Evolutionary conservation across 2,113 vertebrate genomes (phyloP), one percentile per base, ranked within the genome.

Genomic region (Archilochus colubris): DNA sequence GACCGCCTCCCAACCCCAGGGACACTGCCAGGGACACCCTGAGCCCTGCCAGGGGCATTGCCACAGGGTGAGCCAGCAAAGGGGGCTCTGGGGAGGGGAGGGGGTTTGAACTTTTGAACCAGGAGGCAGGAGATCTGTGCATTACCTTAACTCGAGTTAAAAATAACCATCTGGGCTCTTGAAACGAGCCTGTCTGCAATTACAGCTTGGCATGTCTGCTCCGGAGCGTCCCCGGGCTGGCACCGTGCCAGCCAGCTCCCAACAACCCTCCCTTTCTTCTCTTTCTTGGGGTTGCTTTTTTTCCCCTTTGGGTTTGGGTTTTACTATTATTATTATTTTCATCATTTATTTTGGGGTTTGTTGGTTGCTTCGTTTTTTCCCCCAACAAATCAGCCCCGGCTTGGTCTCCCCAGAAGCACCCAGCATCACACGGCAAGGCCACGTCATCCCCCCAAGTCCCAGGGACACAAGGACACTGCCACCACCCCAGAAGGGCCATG

Each of bases 111-210:
- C 97, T 98, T 97, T 97, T 97, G 97, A 98, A 97, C 98, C 91
- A 81, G 61, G 79, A 96, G 91, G 94, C 95, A 88, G 91, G 83
- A 93, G 96, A 94, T 94, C 97, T 82, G 96, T 95, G 97, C 97
- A 97, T 98, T 98, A 97, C 97, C 97, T 98, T 98, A 97, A 95
- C 92, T 23, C 33, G 61, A 98, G 98, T 98, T 97, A 97, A 97
- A 98, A 98, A 97, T 98, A 98, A 97, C 97, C 66, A 96, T 96
- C 98, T 98, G 96, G 96, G 97, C 97, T 97, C 96, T 95, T 79
- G 93, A 95, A 98, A 97, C 64, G 96, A 97, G 97, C 95, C 98
- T 98, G 98, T 98, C 98, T 98, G 97, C 98, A 98, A 98, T 97
- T 98, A 97, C 96, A 95, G 97, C 97, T 95, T 98, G 97, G 97